Percentiles rank a stretch among this genome's conserved stretches.
Conservation (phyloP, 64 coral and sea anemone genomes). For the Pocillopora damicornis region DNA sequence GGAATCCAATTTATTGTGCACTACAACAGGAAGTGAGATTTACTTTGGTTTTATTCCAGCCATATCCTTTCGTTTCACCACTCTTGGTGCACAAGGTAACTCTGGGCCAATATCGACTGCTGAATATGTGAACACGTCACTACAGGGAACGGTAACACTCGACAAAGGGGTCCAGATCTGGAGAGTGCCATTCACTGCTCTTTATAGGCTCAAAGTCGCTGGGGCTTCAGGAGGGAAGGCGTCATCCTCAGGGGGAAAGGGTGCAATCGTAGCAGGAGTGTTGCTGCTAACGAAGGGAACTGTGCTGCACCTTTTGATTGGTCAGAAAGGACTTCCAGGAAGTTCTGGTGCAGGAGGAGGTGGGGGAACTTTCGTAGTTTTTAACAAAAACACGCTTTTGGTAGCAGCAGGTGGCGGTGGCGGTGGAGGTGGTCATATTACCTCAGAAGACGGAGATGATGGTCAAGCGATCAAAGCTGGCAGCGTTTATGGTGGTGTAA, state of each 20-base stretch:
- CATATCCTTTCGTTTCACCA: slow-evolving; percentile 17
- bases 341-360: slow-evolving; percentile 19
- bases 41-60: not conserved
- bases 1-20: too few species aligned
- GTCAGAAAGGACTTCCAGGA: slow-evolving; percentile 22
- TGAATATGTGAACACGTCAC: not conserved
- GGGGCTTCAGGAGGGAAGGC: slow-evolving; percentile 20
- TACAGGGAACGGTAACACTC: slow-evolving; percentile 44
- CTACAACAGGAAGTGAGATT: not conserved
- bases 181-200: slow-evolving; percentile 31
- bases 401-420: slow-evolving; percentile 43
- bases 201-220: not conserved
- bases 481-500: not conserved
- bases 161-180: slow-evolving; percentile 37
- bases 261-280: slow-evolving; percentile 3
- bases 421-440: slow-evolving; percentile 18
- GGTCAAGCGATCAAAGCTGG: slow-evolving; percentile 9
- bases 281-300: not conserved
- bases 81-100: slow-evolving; percentile 1
- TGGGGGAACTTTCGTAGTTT: slow-evolving; percentile 29
- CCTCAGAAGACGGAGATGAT: not conserved
- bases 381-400: not conserved
- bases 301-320: slow-evolving; percentile 25
- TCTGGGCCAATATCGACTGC: slow-evolving; percentile 27
- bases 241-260: not conserved